Conservation (phyloP, 2,888 invertebrate genomes). For the Dynastes hyllus region DNA sequence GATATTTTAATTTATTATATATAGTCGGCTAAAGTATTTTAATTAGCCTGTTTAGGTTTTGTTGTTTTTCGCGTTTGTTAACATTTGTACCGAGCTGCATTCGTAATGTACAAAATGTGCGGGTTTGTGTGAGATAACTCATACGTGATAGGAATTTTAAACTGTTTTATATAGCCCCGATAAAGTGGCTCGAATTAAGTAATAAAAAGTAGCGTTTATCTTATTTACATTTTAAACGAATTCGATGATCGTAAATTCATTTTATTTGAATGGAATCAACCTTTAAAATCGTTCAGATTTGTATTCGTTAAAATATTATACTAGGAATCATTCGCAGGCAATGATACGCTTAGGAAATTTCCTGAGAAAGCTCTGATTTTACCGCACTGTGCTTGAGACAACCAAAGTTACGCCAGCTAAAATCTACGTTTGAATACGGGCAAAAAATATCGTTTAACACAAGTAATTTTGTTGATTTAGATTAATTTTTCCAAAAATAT, state of each 20-base stretch:
- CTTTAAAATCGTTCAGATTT: constrained; percentile 35
- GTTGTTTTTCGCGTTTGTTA: too few species aligned
- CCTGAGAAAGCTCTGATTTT: too few species aligned
- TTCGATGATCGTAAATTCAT: constrained; percentile 32
- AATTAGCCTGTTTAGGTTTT: too few species aligned
- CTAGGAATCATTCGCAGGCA: not conserved
- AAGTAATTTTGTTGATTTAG: too few species aligned
- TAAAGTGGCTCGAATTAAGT: constrained; percentile 36
- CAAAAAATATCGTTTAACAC: too few species aligned
- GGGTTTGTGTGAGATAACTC: constrained; percentile 9
- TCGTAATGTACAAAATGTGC: not conserved
- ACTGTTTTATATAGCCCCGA: constrained; percentile 26
- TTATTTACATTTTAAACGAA: constrained; percentile 46
- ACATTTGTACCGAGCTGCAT: too few species aligned
- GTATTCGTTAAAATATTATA: constrained; percentile 18
- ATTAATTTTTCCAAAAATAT: too few species aligned
- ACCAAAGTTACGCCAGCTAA: too few species aligned
- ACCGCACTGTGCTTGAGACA: too few species aligned
- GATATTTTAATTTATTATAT: too few species aligned
- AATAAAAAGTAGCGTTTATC: constrained; percentile 38
- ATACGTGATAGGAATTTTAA: constrained; percentile 35
- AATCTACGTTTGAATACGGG: too few species aligned
- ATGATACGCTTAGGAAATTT: not conserved
- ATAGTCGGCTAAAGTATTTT: too few species aligned
- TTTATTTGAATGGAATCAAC: constrained; percentile 20